Conservation (phyloP, 2,797 vertebrate genomes). For the Clarias laeviceps region DNA sequence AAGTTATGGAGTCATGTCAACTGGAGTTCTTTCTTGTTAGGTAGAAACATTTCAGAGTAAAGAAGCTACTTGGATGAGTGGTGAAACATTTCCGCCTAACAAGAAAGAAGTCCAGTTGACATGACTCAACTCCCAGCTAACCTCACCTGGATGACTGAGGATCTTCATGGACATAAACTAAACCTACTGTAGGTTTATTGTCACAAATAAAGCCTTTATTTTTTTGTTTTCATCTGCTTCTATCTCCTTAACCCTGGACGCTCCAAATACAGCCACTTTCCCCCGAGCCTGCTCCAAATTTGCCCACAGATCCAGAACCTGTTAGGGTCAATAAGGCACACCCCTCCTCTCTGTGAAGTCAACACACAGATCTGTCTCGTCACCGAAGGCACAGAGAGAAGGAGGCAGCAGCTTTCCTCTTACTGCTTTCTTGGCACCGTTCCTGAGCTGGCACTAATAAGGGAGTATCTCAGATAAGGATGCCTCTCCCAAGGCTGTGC, state of each 20-base stretch:
- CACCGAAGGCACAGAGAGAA: not conserved
- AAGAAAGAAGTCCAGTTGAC: too few species aligned
- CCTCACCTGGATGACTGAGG: too few species aligned
- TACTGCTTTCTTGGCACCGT: not conserved
- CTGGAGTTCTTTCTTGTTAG: too few species aligned
- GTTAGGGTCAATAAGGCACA: not conserved
- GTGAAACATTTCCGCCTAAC: too few species aligned
- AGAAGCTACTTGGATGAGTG: not conserved
- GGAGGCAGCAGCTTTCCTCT: not conserved
- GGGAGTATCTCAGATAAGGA: not conserved
- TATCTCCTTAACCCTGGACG: not conserved
- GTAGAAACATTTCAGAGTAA: not conserved
- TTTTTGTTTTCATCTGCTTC: not conserved
- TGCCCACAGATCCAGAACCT: slow-evolving; percentile 9
- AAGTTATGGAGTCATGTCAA: too few species aligned
- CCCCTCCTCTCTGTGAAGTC: not conserved
- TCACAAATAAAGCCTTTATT: not conserved
- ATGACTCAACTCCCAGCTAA: too few species aligned
- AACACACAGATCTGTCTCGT: not conserved
- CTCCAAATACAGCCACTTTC: too few species aligned
- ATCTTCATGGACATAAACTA: too few species aligned
- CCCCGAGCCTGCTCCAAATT: not conserved
- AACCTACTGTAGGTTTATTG: not conserved
- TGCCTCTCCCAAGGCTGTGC: slow-evolving; percentile 21
- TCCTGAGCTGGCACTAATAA: not conserved